Evolutionary conservation across 2,113 vertebrate species (phyloP).

Genomic region (Xiphorhynchus elegans): DNA sequence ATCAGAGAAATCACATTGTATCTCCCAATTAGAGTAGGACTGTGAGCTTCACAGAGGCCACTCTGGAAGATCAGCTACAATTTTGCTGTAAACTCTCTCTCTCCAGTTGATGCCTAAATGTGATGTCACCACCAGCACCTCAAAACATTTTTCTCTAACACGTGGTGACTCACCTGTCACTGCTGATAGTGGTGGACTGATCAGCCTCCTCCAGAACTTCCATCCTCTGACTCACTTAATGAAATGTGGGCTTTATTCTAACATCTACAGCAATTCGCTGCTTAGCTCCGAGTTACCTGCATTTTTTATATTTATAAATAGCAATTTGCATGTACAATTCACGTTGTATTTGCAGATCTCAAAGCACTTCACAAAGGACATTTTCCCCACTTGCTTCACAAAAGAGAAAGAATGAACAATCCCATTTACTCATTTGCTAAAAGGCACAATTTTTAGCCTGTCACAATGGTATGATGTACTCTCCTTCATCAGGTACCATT

Average conservation of each 20-base stretch:
- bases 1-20: background rate
- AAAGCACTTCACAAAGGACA: background rate
- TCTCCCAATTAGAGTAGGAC: background rate
- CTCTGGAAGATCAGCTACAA: background rate
- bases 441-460: background rate
- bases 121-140: background rate
- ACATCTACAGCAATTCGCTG: background rate
- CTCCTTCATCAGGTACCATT: background rate
- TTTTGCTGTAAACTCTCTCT: background rate
- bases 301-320: background rate
- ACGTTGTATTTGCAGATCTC: background rate
- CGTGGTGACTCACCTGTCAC: background rate
- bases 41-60: background rate
- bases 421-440: constrained; percentile 1
- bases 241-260: background rate
- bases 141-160: background rate
- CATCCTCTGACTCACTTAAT: background rate
- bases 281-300: background rate
- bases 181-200: background rate
- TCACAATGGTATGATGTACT: background rate
- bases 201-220: background rate
- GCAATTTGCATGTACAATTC: background rate
- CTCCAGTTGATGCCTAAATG: background rate
- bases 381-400: background rate
- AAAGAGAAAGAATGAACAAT: background rate